A percentile compares a stretch with the other conserved stretches of the same genome.
Evolutionary conservation across 2,113 vertebrate genomes (phyloP).

Genomic region (Ptilorrhoa leucosticta): DNA sequence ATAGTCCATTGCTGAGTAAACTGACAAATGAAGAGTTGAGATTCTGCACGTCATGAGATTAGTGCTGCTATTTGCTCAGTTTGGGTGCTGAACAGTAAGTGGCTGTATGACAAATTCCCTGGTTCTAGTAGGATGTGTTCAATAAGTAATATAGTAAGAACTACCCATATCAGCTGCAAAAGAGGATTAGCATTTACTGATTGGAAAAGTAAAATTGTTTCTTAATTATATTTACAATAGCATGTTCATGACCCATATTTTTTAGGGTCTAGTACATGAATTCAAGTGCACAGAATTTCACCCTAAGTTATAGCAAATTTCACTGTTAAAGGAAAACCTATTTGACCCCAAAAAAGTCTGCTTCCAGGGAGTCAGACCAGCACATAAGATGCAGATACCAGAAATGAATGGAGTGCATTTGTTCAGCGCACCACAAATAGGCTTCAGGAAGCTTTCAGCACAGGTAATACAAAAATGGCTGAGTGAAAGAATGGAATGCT

Average conservation of each 20-base stretch:
- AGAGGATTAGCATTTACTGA: neutral
- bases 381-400: neutral
- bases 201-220: neutral
- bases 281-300: neutral
- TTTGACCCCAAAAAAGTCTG: neutral
- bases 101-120: neutral
- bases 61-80: neutral
- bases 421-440: neutral
- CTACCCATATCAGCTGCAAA: neutral
- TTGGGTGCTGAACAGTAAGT: neutral
- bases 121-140: neutral
- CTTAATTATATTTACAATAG: neutral
- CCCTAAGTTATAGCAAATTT: neutral
- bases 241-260: accelerated
- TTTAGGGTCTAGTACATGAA: neutral
- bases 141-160: neutral
- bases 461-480: neutral
- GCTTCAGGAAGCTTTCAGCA: neutral
- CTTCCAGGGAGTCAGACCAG: neutral
- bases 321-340: neutral
- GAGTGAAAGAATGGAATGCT: neutral
- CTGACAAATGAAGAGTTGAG: neutral
- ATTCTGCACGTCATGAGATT: neutral
- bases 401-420: neutral
- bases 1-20: neutral